These are phyloP conservation scores for Lepus europaeus DNA, from an alignment of 2,113 vertebrate genomes.

Conservation along the genomic window DNA sequence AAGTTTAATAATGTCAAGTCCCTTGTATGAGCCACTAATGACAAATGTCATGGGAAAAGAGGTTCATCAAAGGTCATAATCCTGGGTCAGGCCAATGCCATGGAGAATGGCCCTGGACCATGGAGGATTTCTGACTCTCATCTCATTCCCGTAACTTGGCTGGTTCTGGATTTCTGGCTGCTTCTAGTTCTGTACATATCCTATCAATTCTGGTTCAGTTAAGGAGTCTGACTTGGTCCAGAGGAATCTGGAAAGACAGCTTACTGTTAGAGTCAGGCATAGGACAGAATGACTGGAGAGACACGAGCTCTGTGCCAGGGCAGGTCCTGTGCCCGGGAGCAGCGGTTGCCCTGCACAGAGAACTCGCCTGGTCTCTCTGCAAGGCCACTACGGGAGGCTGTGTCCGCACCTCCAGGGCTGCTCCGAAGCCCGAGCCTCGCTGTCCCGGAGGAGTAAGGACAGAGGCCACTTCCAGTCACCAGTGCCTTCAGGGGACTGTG, in stretches of 20 bases:
- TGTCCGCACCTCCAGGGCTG: not conserved
- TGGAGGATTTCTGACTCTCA: not conserved
- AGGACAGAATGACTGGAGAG: not conserved
- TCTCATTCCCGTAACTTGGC: not conserved
- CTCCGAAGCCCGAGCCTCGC: not conserved
- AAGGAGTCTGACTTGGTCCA: not conserved
- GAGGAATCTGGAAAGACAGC: not conserved
- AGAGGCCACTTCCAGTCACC: not conserved
- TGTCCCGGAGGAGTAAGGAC: not conserved
- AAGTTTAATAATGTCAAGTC: conserved; percentile 33
- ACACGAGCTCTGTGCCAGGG: not conserved
- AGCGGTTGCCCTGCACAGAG: not conserved
- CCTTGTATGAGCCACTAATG: conserved; percentile 27
- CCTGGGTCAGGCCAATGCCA: not conserved
- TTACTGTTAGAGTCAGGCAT: not conserved
- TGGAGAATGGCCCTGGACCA: not conserved
- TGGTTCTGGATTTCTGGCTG: not conserved
- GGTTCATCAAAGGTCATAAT: not conserved
- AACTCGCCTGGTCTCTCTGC: not conserved
- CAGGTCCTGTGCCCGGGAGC: not conserved
- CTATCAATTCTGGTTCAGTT: not conserved
- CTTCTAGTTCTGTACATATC: not conserved
- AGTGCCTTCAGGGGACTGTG: not conserved
- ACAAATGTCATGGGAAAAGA: not conserved
- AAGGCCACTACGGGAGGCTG: too few species aligned